Conservation (phyloP, 2,797 vertebrate genomes). For the Prionace glauca region DNA sequence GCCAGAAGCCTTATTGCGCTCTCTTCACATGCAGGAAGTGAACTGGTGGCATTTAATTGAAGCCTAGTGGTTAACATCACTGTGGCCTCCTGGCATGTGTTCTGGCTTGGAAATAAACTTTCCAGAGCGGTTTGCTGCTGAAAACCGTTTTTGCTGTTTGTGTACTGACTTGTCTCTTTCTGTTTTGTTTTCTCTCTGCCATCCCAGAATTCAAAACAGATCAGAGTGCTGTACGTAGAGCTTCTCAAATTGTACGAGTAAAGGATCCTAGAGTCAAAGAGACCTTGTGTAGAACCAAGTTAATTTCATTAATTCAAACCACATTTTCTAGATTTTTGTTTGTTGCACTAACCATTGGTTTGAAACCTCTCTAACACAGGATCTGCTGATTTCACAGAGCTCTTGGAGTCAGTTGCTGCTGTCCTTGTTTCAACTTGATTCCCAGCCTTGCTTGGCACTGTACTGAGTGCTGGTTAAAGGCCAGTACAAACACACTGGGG, state of each 20-base stretch:
- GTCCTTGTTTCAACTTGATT: slow-evolving; percentile 49
- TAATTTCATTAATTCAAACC: slow-evolving; percentile 31
- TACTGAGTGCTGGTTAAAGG: slow-evolving; percentile 39
- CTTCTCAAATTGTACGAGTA: not conserved
- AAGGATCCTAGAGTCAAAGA: slow-evolving; percentile 1
- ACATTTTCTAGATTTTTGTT: slow-evolving; percentile 35
- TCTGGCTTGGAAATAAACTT: not conserved
- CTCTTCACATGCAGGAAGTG: not conserved
- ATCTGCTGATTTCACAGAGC: slow-evolving; percentile 48
- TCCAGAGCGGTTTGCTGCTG: not conserved
- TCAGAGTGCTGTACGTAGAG: not conserved
- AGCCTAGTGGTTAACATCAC: not conserved
- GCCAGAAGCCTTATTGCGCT: not conserved
- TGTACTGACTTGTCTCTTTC: not conserved
- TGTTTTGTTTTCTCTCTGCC: not conserved
- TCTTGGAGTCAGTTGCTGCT: slow-evolving; percentile 45
- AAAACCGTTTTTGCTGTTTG: not conserved
- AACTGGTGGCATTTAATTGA: not conserved
- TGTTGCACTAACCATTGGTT: slow-evolving; percentile 27
- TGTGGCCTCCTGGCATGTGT: not conserved
- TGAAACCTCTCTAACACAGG: slow-evolving; percentile 44
- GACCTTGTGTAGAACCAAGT: slow-evolving; percentile 23
- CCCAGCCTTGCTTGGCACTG: slow-evolving; percentile 45
- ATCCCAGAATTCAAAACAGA: not conserved
- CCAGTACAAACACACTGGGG: slow-evolving; percentile 46